phyloP scores from a whole-genome alignment of 1,140 invertebrate genomes.

The Trachymyrmex septentrionalis region DNA sequence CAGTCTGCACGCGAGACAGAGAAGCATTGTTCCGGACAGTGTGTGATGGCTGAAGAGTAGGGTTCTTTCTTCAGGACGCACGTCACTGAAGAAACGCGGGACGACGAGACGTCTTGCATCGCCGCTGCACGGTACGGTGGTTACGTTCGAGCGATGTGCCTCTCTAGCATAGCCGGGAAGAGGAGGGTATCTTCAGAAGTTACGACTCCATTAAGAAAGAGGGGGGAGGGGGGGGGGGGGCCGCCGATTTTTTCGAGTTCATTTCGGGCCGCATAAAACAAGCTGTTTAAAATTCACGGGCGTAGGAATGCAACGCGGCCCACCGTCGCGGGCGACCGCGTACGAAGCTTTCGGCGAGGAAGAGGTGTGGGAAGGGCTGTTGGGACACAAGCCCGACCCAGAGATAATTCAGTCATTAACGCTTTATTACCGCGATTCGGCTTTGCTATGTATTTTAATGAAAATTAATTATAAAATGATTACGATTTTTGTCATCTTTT shows the following conservation, averaged over 20 bases:
- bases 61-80: slow-evolving; percentile 41
- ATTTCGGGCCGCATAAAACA: slow-evolving; percentile 80
- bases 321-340: neutral
- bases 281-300: slow-evolving; percentile 79
- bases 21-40: slow-evolving; percentile 49
- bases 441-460: neutral
- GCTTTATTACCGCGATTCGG: neutral
- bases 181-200: slow-evolving; percentile 68
- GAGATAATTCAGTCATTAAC: neutral
- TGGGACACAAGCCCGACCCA: neutral
- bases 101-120: slow-evolving; percentile 37
- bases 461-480: too few species aligned
- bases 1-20: slow-evolving; percentile 40
- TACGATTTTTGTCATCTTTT: neutral
- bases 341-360: neutral
- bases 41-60: slow-evolving; percentile 43
- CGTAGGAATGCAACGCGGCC: slow-evolving; percentile 58
- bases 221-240: slow-evolving; percentile 51
- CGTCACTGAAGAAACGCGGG: slow-evolving; percentile 32
- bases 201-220: slow-evolving; percentile 80
- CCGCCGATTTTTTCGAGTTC: slow-evolving; percentile 75
- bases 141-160: slow-evolving; percentile 59
- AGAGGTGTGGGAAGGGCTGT: neutral
- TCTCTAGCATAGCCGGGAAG: slow-evolving; percentile 43
- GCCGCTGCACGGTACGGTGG: neutral